Evolutionary conservation across 1,140 invertebrate species (phyloP), one percentile per base, ranked within the genome.

Genomic region (Venturia canescens): DNA sequence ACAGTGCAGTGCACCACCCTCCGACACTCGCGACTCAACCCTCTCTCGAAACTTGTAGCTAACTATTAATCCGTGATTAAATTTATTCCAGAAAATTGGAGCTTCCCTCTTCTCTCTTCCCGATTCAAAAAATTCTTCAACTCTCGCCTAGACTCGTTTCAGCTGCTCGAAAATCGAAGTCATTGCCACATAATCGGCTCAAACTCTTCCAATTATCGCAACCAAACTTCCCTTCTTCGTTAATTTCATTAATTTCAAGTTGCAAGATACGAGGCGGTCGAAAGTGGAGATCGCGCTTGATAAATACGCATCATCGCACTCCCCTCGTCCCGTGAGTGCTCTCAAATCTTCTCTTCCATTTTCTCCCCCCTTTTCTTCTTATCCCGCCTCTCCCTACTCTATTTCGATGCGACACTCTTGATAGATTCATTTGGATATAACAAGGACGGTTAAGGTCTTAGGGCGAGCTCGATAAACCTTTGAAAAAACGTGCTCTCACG

Each of bases 401-500:
- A 23, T 23, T 34, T n/a, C 26, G 23, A 63, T 63, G n/a, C n/a
- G 60, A 27, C n/a, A 63, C 60, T 63, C 9, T 63, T 78, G 57
- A 63, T 27, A 67, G 31, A 78, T 63, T 21, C 57, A 78, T 38
- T 15, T 34, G 27, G 27, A 29, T 69, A 34, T 18, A 78, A 7
- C 15, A 16, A 16, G 1, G 7, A 27, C 67, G 3, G 29, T 29
- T 9, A 23, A 38, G 34, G 44, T 50, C n/a, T 69, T 70, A 26
- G 23, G 60, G 60, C 76, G 60, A 82, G 53, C 29, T 38, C 74
- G 23, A 18, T 79, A 71, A 80, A 82, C 67, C 63, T 13, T 74
- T 77, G 69, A 50, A n/a, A 38, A 69, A 76, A 67, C 72, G 79
- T 34, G 18, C 63, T 53, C 74, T 76, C 66, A 82, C 71, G 48